Conservation (phyloP, 2,113 vertebrate species). For the Lepisosteus oculatus region DNA sequence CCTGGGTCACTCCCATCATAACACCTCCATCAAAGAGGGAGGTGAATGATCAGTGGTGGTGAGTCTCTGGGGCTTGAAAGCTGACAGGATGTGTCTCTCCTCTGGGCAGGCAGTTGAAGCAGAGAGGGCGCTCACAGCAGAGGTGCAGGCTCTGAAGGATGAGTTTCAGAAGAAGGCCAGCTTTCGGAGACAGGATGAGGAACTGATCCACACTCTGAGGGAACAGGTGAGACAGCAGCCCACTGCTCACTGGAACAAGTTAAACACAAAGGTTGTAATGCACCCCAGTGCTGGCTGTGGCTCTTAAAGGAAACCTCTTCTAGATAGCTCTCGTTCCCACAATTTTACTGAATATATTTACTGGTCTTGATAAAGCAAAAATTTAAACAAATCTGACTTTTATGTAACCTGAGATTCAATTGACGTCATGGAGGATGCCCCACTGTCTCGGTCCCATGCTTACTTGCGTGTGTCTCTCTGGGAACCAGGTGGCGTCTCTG, state of each 20-base stretch:
- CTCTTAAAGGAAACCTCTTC: too few species aligned
- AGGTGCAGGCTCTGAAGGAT: slow-evolving; percentile 61
- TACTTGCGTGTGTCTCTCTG: slow-evolving; percentile 3
- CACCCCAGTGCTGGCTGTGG: too few species aligned
- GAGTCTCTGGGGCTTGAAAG: slow-evolving; percentile 2
- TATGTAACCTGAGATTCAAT: neutral
- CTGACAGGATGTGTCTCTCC: slow-evolving; percentile 13
- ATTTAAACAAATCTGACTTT: neutral
- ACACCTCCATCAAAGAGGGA: too few species aligned
- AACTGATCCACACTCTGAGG: slow-evolving; percentile 61
- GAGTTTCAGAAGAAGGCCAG: slow-evolving; percentile 50
- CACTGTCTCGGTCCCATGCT: neutral
- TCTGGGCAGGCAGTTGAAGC: slow-evolving; percentile 56
- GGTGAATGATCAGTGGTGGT: neutral
- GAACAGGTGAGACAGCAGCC: slow-evolving; percentile 57
- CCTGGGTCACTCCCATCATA: neutral
- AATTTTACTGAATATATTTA: too few species aligned
- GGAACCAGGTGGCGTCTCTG: slow-evolving; percentile 50
- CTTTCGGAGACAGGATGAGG: slow-evolving; percentile 53
- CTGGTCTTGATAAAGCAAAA: neutral
- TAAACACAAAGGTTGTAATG: too few species aligned
- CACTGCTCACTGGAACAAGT: too few species aligned
- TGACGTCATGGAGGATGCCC: neutral
- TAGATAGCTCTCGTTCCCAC: too few species aligned
- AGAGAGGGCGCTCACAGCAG: slow-evolving; percentile 54